A percentile compares a stretch with the other conserved stretches of the same genome.
phyloP scores from a whole-genome alignment of 2,113 vertebrate genomes.

The Chionis minor region DNA sequence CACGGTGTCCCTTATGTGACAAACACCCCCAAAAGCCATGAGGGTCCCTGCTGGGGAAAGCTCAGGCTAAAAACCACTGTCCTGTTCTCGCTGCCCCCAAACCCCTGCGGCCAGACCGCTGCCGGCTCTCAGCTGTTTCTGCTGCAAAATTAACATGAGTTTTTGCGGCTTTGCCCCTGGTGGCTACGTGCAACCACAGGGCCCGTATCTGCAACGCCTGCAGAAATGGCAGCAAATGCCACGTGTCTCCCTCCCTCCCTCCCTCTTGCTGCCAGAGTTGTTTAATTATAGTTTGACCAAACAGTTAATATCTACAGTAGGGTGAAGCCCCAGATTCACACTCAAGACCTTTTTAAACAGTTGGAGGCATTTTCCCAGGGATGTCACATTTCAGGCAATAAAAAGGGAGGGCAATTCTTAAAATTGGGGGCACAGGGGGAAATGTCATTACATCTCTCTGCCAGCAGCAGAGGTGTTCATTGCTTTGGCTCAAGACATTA shows the following conservation, averaged over 20 bases:
- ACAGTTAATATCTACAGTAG: fast-evolving
- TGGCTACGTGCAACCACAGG: fast-evolving
- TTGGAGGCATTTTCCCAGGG: background rate
- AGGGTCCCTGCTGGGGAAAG: fast-evolving
- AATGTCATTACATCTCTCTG: background rate
- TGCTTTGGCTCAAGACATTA: background rate
- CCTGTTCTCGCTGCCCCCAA: too few species aligned
- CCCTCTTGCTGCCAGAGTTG: too few species aligned
- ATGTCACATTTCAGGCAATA: background rate
- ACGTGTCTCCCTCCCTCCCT: fast-evolving
- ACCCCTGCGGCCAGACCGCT: fast-evolving
- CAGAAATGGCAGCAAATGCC: fast-evolving
- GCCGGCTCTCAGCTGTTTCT: fast-evolving
- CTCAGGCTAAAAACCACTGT: background rate
- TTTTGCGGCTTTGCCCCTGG: background rate
- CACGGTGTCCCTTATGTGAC: fast-evolving
- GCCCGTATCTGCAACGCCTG: fast-evolving
- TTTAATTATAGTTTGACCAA: background rate
- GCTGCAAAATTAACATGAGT: background rate
- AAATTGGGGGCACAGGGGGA: background rate
- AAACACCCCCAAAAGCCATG: background rate
- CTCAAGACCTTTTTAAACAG: background rate
- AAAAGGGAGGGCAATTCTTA: background rate
- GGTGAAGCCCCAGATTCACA: background rate
- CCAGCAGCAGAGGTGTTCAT: background rate